Evolutionary conservation across 2,888 invertebrate species (phyloP).

Genomic region (Isoperla grammatica): DNA sequence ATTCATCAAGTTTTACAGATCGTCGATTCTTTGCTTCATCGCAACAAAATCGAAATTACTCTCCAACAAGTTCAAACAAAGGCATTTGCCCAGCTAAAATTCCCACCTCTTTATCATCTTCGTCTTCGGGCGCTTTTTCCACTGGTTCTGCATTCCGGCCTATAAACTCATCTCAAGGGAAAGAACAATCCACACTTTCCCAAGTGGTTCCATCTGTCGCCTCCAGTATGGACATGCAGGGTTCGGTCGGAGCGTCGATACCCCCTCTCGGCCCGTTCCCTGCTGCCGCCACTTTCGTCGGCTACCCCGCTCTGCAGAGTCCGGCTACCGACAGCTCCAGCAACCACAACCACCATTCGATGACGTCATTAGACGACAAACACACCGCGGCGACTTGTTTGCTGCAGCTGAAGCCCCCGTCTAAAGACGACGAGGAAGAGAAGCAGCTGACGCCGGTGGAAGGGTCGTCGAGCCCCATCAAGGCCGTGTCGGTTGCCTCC

Average conservation of each 20-base stretch:
- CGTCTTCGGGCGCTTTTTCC: slow-evolving; percentile 53
- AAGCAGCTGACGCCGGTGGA: slow-evolving; percentile 50
- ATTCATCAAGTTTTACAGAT: not conserved
- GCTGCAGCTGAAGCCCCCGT: slow-evolving; percentile 46
- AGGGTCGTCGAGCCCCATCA: slow-evolving; percentile 26
- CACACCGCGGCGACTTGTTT: slow-evolving; percentile 40
- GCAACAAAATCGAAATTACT: slow-evolving; percentile 1
- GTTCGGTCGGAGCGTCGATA: slow-evolving; percentile 37
- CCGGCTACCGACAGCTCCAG: not conserved
- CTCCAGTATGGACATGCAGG: slow-evolving; percentile 37
- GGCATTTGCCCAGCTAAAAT: not conserved
- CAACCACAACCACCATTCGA: slow-evolving; percentile 19
- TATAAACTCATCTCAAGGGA: slow-evolving; percentile 47
- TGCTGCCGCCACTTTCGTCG: slow-evolving; percentile 70
- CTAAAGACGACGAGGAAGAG: slow-evolving; percentile 17
- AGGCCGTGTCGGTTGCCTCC: slow-evolving; percentile 23
- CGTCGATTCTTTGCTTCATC: not conserved
- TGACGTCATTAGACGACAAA: slow-evolving; percentile 40
- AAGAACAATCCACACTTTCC: slow-evolving; percentile 12
- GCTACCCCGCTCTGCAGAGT: slow-evolving; percentile 51
- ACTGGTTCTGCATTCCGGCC: slow-evolving; percentile 73
- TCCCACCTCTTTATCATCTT: not conserved
- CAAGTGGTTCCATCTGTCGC: slow-evolving; percentile 33
- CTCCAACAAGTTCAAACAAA: not conserved
- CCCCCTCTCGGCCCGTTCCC: slow-evolving; percentile 54